Evolutionary conservation across 2,113 vertebrate species (phyloP).

Genomic region (Chaetodon trifascialis): DNA sequence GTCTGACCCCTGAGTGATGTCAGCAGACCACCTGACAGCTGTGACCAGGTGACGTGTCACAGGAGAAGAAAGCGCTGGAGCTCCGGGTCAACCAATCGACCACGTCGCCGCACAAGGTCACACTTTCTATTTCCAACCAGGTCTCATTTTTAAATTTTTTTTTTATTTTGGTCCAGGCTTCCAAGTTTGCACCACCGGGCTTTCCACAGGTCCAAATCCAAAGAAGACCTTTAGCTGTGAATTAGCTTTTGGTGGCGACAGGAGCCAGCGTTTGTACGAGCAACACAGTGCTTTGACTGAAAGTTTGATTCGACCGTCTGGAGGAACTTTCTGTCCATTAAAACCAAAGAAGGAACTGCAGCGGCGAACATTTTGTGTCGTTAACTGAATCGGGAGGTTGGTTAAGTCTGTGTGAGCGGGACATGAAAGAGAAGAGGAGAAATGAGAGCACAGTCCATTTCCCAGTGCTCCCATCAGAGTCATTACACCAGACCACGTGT

Average conservation of each 20-base stretch:
- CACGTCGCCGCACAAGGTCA: background rate
- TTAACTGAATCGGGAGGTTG: background rate
- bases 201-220: too few species aligned
- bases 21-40: background rate
- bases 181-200: too few species aligned
- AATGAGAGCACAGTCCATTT: constrained; percentile 19
- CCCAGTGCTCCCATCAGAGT: constrained; percentile 57
- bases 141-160: too few species aligned
- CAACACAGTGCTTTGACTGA: background rate
- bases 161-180: background rate
- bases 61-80: background rate
- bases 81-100: background rate
- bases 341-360: background rate
- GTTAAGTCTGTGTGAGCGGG: background rate
- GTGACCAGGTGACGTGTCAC: background rate
- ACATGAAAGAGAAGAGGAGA: constrained; percentile 2
- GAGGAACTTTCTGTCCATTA: background rate
- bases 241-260: too few species aligned
- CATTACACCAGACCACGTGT: constrained; percentile 38
- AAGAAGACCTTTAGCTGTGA: too few species aligned
- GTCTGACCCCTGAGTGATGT: background rate
- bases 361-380: background rate
- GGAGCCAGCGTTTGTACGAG: too few species aligned
- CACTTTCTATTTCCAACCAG: background rate
- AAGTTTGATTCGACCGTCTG: background rate